Evolutionary conservation across 1,140 invertebrate species (phyloP).

Genomic region (Neodiprion fabricii): DNA sequence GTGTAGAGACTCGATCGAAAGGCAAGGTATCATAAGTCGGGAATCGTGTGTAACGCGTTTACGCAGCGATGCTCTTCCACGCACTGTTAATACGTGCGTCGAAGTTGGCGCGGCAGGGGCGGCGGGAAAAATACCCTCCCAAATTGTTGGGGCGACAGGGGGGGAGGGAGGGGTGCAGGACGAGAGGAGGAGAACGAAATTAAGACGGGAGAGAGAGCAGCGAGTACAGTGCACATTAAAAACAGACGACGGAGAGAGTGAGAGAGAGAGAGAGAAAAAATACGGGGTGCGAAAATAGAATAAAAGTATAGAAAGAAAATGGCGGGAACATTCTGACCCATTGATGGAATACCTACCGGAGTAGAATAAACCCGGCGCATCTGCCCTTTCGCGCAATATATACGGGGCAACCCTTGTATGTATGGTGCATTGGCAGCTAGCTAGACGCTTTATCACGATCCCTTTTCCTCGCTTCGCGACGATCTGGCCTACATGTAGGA

Average conservation of each 20-base stretch:
- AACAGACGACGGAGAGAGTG: not conserved
- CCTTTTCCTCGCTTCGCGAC: not conserved
- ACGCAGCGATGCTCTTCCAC: too few relatives aligned
- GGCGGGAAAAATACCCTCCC: too few relatives aligned
- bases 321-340: not conserved
- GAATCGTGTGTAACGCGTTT: too few relatives aligned
- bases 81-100: too few relatives aligned
- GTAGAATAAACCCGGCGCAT: not conserved
- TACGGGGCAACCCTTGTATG: too few relatives aligned
- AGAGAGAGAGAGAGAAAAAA: not conserved
- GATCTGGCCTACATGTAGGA: not conserved
- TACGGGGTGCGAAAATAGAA: not conserved
- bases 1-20: too few relatives aligned
- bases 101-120: too few relatives aligned
- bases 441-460: too few relatives aligned
- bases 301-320: not conserved
- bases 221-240: conserved; percentile 8
- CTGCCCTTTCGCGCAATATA: not conserved
- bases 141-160: conserved; percentile 15
- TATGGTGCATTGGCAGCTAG: too few relatives aligned
- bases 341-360: not conserved
- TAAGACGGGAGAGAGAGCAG: conserved; percentile 19
- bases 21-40: too few relatives aligned
- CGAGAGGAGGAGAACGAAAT: not conserved
- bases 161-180: not conserved